Percentiles rank a stretch among this genome's conserved stretches.
These are phyloP conservation scores for Chelon auratus DNA, from an alignment of 2,797 vertebrate species.

Conservation along the genomic window DNA sequence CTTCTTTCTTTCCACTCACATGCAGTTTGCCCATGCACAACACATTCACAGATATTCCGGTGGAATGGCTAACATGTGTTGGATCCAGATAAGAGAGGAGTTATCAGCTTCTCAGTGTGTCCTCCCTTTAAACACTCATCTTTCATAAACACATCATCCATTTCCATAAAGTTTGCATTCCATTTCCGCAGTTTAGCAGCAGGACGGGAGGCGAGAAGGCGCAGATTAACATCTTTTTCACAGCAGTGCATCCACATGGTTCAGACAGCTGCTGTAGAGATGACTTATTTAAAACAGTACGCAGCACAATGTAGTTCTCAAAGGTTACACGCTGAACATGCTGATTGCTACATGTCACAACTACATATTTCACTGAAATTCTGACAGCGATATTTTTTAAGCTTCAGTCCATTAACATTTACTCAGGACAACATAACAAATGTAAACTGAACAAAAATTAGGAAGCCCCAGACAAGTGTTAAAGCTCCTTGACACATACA, in stretches of 20 bases:
- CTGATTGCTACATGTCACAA: background rate
- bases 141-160: constrained; percentile 40
- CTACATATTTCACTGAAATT: background rate
- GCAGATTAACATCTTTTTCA: constrained; percentile 26
- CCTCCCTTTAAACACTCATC: constrained; percentile 52
- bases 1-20: background rate
- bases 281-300: background rate
- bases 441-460: background rate
- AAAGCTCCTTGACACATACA: too few species aligned
- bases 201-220: background rate
- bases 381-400: background rate
- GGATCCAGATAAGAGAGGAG: constrained; percentile 60
- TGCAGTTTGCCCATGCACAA: constrained; percentile 10
- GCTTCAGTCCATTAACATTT: background rate
- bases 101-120: constrained; percentile 61
- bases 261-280: background rate
- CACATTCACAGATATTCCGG: constrained; percentile 33
- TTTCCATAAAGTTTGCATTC: constrained; percentile 46
- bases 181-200: constrained; percentile 23
- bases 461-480: too few species aligned
- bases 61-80: constrained; percentile 63
- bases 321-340: background rate
- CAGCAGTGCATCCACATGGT: constrained; percentile 12
- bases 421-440: background rate
- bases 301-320: background rate